These are phyloP conservation scores for Rhinopithecus roxellana DNA, from an alignment of 2,113 vertebrate genomes.

Conservation along the genomic window DNA sequence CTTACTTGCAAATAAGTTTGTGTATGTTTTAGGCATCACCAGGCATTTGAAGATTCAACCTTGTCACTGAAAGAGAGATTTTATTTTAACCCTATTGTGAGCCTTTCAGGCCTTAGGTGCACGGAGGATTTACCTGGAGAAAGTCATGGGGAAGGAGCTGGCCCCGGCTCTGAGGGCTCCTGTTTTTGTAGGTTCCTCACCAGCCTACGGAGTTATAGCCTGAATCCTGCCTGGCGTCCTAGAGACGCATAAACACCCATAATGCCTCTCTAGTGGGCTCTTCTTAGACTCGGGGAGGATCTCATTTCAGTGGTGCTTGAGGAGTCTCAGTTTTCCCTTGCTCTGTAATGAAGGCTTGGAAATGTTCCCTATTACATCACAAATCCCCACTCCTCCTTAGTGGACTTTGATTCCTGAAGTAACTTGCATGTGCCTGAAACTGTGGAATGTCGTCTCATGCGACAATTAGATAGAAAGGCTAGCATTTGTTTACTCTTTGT, in stretches of 20 bases:
- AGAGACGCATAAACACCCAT: not conserved
- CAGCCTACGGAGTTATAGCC: not conserved
- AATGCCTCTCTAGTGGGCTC: not conserved
- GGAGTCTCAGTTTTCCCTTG: not conserved
- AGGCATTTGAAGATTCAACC: conserved; percentile 74
- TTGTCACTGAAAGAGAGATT: conserved; percentile 59
- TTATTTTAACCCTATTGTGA: conserved; percentile 20
- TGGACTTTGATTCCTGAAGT: not conserved
- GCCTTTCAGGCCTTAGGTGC: not conserved
- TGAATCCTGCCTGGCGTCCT: not conserved
- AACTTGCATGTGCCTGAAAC: not conserved
- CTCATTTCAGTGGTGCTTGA: not conserved
- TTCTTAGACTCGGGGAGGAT: not conserved
- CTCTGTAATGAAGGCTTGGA: not conserved
- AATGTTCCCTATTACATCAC: not conserved
- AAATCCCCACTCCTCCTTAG: not conserved
- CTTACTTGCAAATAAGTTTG: conserved; percentile 74
- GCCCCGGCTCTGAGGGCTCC: not conserved
- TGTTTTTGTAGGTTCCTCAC: not conserved
- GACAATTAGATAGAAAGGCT: not conserved
- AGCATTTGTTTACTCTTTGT: not conserved
- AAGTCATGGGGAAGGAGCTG: not conserved
- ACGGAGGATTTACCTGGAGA: not conserved
- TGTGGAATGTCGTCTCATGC: not conserved
- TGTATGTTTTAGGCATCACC: conserved; percentile 72